phyloP scores from a whole-genome alignment of 2,888 invertebrate species.

The Hanleya hanleyi region DNA sequence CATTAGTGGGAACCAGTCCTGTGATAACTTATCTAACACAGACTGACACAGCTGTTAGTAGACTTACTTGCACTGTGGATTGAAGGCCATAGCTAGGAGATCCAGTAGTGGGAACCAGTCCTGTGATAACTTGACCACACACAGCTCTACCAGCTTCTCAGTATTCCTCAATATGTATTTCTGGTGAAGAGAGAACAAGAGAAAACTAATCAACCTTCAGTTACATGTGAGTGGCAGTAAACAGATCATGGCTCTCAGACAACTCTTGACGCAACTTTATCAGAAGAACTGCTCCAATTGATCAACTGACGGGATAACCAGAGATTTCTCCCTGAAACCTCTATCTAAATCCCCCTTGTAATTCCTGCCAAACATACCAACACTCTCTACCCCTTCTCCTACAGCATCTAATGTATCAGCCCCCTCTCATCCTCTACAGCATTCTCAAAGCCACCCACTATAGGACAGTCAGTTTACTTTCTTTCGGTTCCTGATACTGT shows the following conservation, averaged over 20 bases:
- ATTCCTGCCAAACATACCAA: too few relatives aligned
- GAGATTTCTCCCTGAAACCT: too few relatives aligned
- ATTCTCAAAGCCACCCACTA: too few relatives aligned
- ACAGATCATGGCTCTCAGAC: not conserved
- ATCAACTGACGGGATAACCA: not conserved
- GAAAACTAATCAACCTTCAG: not conserved
- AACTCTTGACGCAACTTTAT: not conserved
- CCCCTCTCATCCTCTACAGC: too few relatives aligned
- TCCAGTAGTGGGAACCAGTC: conserved; percentile 92
- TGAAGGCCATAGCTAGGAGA: conserved; percentile 92
- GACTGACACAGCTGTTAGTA: conserved; percentile 84
- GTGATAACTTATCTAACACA: conserved; percentile 92
- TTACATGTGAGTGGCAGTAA: too few relatives aligned
- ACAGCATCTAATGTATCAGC: too few relatives aligned
- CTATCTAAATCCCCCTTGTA: too few relatives aligned
- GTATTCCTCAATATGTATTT: conserved; percentile 94
- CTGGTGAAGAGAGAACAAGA: conserved; percentile 59
- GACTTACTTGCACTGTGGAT: conserved; percentile 95
- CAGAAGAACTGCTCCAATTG: too few relatives aligned
- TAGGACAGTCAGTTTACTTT: too few relatives aligned
- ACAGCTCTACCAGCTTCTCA: conserved; percentile 91
- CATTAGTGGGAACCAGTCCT: conserved; percentile 90
- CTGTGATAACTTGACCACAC: conserved; percentile 93
- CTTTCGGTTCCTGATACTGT: too few relatives aligned
- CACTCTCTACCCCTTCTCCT: too few relatives aligned